Conservation (phyloP, 2,113 vertebrate genomes). For the Siniperca chuatsi region DNA sequence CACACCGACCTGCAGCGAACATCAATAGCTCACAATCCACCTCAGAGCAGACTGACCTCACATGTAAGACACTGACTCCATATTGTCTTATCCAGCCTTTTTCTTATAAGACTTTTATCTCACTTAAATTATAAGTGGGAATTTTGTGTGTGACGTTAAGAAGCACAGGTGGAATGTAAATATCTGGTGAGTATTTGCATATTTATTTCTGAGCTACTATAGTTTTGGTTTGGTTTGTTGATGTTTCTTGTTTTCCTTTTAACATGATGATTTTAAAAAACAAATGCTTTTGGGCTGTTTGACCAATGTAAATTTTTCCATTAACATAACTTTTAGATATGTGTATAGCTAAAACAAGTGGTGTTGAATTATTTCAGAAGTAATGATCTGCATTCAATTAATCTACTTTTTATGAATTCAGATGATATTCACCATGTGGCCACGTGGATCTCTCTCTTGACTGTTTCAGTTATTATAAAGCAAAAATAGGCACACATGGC, state of each 20-base stretch:
- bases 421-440: neutral
- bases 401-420: neutral
- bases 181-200: slow-evolving; percentile 60
- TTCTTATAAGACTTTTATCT: neutral
- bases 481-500: neutral
- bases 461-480: neutral
- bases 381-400: neutral
- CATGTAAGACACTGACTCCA: slow-evolving; percentile 16
- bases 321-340: neutral
- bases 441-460: neutral
- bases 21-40: slow-evolving; percentile 1
- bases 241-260: neutral
- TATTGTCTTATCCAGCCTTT: neutral
- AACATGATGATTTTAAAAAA: neutral
- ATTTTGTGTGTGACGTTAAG: slow-evolving; percentile 10
- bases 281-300: neutral
- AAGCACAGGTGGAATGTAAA: slow-evolving; percentile 18
- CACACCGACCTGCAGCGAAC: neutral
- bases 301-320: neutral
- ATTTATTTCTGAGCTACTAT: slow-evolving; percentile 1
- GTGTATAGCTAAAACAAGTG: neutral
- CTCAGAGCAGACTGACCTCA: slow-evolving; percentile 18
- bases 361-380: neutral
- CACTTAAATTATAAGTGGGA: neutral
- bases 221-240: neutral